A percentile compares a stretch with the other conserved stretches of the same genome.
These are phyloP conservation scores for Microctonus aethiopoides DNA, from an alignment of 2,888 invertebrate genomes.

Conservation along the genomic window DNA sequence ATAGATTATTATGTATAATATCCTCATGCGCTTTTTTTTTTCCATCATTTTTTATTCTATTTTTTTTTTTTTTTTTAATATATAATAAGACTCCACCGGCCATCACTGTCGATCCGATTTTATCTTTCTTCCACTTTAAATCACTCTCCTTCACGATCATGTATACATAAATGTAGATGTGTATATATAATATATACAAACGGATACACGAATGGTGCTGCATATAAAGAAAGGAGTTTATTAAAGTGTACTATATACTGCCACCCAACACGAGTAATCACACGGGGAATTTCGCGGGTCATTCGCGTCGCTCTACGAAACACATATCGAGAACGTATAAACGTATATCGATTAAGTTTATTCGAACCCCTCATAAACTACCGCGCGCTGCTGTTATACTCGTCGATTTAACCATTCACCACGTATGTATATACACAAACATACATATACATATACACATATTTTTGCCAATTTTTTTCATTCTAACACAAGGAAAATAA, in stretches of 20 bases:
- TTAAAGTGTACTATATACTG: slow-evolving; percentile 20
- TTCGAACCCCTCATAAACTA: slow-evolving; percentile 40
- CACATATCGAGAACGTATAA: slow-evolving; percentile 29
- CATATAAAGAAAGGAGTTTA: slow-evolving; percentile 31
- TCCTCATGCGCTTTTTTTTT: slow-evolving; percentile 14
- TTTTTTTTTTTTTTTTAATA: neutral
- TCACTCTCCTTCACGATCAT: neutral
- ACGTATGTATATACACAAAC: neutral
- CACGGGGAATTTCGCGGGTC: slow-evolving; percentile 50
- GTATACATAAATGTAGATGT: slow-evolving; percentile 13
- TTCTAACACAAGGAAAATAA: neutral
- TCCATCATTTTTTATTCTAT: too few species aligned
- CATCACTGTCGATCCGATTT: slow-evolving; percentile 12
- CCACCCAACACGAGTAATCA: slow-evolving; percentile 41
- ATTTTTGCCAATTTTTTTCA: neutral
- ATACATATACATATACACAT: neutral
- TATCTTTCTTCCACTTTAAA: slow-evolving; percentile 6
- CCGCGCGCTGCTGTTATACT: neutral
- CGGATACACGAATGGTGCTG: too few species aligned
- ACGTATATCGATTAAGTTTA: slow-evolving; percentile 45
- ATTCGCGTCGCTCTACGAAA: slow-evolving; percentile 33
- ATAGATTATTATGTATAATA: slow-evolving; percentile 5
- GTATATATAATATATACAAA: neutral
- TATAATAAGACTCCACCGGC: too few species aligned
- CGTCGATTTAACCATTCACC: slow-evolving; percentile 6